These are phyloP conservation scores for Rhynchotus rufescens DNA, from an alignment of 2,797 vertebrate genomes.

Conservation along the genomic window DNA sequence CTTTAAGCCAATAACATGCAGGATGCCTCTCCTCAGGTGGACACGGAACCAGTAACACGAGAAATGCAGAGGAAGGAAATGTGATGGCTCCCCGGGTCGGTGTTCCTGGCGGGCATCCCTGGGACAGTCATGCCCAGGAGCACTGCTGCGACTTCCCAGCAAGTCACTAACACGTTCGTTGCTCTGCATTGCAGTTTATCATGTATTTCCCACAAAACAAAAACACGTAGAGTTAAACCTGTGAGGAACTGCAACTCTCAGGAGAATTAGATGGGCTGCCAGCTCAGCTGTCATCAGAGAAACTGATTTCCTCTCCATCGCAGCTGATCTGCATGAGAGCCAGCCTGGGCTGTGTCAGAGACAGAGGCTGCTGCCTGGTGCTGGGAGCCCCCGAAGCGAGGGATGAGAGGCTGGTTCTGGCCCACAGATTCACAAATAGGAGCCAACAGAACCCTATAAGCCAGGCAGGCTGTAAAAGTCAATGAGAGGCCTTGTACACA, in stretches of 20 bases:
- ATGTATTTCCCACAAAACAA: not conserved
- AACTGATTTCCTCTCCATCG: not conserved
- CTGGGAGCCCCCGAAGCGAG: not conserved
- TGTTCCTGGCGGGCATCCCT: not conserved
- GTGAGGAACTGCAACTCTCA: not conserved
- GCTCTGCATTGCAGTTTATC: not conserved
- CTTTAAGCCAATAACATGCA: not conserved
- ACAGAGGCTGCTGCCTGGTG: not conserved
- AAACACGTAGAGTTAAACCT: not conserved
- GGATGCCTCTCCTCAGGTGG: not conserved
- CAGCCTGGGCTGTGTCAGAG: not conserved
- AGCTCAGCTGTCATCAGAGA: not conserved
- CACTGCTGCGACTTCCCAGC: not conserved
- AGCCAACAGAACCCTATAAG: no score
- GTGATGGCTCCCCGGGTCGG: rapidly evolving
- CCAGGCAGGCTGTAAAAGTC: not conserved
- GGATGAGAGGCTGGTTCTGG: not conserved
- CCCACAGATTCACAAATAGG: not conserved
- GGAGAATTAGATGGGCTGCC: not conserved
- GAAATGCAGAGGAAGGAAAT: not conserved
- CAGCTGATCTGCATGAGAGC: not conserved
- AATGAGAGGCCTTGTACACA: not conserved
- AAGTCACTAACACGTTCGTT: not conserved
- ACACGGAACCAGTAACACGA: not conserved
- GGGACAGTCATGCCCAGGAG: not conserved